These are phyloP conservation scores for Hydropsyche tenuis DNA, from an alignment of 1,140 invertebrate species.

Conservation along the genomic window DNA sequence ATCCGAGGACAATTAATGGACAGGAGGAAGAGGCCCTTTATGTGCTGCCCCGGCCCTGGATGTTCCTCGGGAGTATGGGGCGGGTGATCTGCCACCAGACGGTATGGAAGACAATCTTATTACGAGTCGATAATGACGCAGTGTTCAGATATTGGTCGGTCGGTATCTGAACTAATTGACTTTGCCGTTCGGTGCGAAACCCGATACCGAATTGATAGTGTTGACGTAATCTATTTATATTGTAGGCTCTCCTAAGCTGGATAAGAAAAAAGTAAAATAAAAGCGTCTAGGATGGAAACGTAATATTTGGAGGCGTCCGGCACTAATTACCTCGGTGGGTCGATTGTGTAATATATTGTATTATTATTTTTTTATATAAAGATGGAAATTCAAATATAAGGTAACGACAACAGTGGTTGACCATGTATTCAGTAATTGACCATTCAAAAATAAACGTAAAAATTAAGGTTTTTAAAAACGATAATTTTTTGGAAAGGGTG, in stretches of 20 bases:
- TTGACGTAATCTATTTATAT: conserved; percentile 33
- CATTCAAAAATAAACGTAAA: no score
- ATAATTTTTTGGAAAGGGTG: no score
- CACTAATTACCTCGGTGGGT: no score
- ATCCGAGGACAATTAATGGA: conserved; percentile 43
- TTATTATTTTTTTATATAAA: no score
- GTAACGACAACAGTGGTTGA: no score
- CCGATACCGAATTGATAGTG: conserved; percentile 31
- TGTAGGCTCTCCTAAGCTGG: background rate
- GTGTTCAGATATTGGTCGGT: conserved; percentile 28
- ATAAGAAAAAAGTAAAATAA: no score
- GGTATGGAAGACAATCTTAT: conserved; percentile 39
- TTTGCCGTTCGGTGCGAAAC: conserved; percentile 21
- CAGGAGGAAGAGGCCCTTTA: conserved; percentile 8
- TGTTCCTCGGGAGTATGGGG: background rate
- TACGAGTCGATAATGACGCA: conserved; percentile 41
- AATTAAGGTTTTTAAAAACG: no score
- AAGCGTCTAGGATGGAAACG: no score
- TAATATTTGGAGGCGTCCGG: no score
- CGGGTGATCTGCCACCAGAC: background rate
- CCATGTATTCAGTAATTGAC: no score
- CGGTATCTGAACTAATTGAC: conserved; percentile 33
- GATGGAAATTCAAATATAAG: no score
- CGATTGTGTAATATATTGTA: no score
- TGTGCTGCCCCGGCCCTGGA: background rate